These are phyloP conservation scores for Planiliza haematocheilus DNA, from an alignment of 2,113 vertebrate genomes.

Conservation along the genomic window DNA sequence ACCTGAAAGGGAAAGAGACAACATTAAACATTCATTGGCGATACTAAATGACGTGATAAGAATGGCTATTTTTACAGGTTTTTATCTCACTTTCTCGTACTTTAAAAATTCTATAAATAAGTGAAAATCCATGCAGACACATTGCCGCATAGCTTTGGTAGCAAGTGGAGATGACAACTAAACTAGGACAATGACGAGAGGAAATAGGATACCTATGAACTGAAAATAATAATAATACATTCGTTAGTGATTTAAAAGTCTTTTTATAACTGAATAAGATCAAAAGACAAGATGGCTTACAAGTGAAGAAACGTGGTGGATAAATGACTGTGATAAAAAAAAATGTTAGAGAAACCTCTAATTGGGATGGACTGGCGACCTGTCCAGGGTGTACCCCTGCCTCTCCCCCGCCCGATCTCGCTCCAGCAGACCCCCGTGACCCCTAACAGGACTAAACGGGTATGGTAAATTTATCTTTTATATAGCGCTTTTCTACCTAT, in stretches of 20 bases:
- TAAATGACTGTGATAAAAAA: slow-evolving; percentile 10
- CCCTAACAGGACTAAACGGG: too few species aligned
- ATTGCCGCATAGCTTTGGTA: slow-evolving; percentile 19
- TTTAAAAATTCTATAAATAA: slow-evolving; percentile 68
- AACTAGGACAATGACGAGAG: slow-evolving; percentile 66
- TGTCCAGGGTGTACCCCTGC: too few species aligned
- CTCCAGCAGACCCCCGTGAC: too few species aligned
- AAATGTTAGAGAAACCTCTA: slow-evolving; percentile 1
- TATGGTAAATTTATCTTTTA: too few species aligned
- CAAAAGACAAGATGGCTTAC: slow-evolving; percentile 18
- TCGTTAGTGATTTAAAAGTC: slow-evolving; percentile 45
- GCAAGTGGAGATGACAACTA: slow-evolving; percentile 45
- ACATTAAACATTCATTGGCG: background rate
- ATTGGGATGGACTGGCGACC: too few species aligned
- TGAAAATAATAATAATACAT: too few species aligned
- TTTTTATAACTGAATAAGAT: slow-evolving; percentile 45
- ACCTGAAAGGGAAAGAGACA: background rate
- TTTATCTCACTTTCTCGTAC: slow-evolving; percentile 38
- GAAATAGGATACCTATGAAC: slow-evolving; percentile 6
- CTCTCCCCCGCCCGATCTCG: too few species aligned
- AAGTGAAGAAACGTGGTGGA: slow-evolving; percentile 7
- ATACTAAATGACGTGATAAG: slow-evolving; percentile 2
- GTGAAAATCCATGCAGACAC: slow-evolving; percentile 7
- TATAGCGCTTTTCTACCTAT: too few species aligned
- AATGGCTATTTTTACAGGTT: slow-evolving; percentile 37